Base-by-base conservation (phyloP, 1,140 invertebrate species). In the Ooceraea biroi region DNA sequence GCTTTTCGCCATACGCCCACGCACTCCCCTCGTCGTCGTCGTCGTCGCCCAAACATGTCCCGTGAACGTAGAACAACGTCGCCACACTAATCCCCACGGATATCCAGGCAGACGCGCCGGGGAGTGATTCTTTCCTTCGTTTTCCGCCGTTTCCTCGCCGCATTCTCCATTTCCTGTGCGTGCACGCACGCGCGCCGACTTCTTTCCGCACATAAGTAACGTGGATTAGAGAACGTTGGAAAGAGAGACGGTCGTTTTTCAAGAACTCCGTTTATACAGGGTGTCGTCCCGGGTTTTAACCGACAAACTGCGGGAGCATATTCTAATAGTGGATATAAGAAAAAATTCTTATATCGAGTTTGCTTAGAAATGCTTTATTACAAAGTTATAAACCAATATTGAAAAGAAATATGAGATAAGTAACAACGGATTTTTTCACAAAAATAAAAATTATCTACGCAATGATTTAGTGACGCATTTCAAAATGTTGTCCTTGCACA, bases 1-100 rank as follows among this genome's bases (percentile, higher is more conserved):
- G 88, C 88, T 89, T 87, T 89, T 87, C 85, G 88, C 88, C 88
- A 89, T 89, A 82, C 88, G 83, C 88, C 88, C 85, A 90, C 88
- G 88, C 88, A 50, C 30, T 3, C 36, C 36, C 36, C 36, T 36
- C 36, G 2, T 36, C 7, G 2, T 7, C 36, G 36, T 36, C 7
- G 36, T 36, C 48, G 65, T 77, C 71, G 82, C 12, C 66, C 84
- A 72, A 89, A 77, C 82, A 72, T 76, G 88, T 80, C 86, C 86
- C 86, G 36, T 7, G 77, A 85, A 85, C 86, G 83, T 86, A 89
- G 85, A 84, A 90, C 88, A 89, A 90, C 88, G 88, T 85, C 88
- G 88, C 88, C 88, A 83, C 82, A 63, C 85, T 90, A 90, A 90
- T 90, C 88, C 76, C 88, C 63, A 65, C 63, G 74, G 82, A 84